phyloP scores from a whole-genome alignment of 2,888 invertebrate genomes.

The Apodemia duryi region DNA sequence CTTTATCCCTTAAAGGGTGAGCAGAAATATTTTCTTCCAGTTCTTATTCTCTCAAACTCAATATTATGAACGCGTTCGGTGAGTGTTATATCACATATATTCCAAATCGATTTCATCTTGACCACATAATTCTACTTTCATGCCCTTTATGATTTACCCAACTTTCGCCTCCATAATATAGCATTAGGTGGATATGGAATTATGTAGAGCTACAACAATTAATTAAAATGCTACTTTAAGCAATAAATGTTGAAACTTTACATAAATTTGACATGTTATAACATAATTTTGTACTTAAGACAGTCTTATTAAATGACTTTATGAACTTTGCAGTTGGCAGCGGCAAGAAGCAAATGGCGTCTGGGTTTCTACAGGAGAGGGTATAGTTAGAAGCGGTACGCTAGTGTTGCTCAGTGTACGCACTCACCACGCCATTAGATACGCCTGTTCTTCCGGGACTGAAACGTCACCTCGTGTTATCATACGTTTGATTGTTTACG shows the following conservation, averaged over 20 bases:
- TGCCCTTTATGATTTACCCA: too few relatives aligned
- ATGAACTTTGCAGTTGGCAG: constrained; percentile 55
- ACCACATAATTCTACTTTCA: too few relatives aligned
- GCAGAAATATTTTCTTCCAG: too few relatives aligned
- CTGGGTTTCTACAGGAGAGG: constrained; percentile 58
- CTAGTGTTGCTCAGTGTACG: constrained; percentile 78
- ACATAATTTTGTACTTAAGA: not conserved
- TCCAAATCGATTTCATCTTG: too few relatives aligned
- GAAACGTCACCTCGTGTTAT: constrained; percentile 82
- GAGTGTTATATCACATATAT: too few relatives aligned
- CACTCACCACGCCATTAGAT: constrained; percentile 82
- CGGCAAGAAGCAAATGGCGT: constrained; percentile 61
- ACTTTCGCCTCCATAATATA: too few relatives aligned
- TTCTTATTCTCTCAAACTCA: too few relatives aligned
- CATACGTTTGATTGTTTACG: constrained; percentile 82
- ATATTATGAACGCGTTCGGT: too few relatives aligned
- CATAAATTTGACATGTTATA: too few relatives aligned
- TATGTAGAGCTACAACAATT: too few relatives aligned
- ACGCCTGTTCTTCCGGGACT: constrained; percentile 85
- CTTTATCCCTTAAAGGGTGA: too few relatives aligned
- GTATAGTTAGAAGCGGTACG: constrained; percentile 54
- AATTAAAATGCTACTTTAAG: not conserved
- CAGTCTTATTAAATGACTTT: not conserved
- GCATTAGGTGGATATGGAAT: too few relatives aligned
- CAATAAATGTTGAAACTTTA: not conserved